A percentile compares a stretch with the other conserved stretches of the same genome.
These are phyloP conservation scores for Aelia acuminata DNA, from an alignment of 2,888 invertebrate species.

Conservation along the genomic window DNA sequence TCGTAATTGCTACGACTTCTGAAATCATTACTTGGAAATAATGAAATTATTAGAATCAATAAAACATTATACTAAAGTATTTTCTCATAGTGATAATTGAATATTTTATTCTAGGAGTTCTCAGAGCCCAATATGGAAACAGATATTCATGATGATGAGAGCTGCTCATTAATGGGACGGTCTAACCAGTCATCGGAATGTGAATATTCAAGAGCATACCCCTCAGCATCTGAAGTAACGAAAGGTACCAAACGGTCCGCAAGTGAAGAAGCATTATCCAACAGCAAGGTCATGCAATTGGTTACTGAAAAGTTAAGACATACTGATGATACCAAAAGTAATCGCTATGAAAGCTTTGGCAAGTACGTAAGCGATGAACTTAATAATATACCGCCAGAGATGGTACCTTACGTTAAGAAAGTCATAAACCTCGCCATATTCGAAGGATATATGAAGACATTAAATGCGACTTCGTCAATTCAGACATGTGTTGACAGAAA, in stretches of 20 bases:
- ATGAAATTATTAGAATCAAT: too few species aligned
- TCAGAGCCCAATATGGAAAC: neutral
- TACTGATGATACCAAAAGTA: neutral
- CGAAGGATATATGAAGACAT: constrained; percentile 42
- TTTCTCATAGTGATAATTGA: neutral
- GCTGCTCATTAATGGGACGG: neutral
- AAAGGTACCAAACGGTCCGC: neutral
- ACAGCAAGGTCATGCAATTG: neutral
- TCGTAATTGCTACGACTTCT: too few species aligned
- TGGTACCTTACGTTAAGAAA: constrained; percentile 50
- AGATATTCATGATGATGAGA: neutral
- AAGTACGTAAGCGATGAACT: constrained; percentile 38
- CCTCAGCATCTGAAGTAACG: neutral
- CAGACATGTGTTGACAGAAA: too few species aligned
- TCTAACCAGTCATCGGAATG: neutral
- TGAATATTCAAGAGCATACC: neutral
- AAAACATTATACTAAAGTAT: too few species aligned
- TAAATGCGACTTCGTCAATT: constrained; percentile 38
- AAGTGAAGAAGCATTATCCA: neutral
- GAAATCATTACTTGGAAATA: too few species aligned
- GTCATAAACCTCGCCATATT: constrained; percentile 50
- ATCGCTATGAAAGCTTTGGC: constrained; percentile 3
- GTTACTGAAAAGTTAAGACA: neutral
- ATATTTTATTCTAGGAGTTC: neutral
- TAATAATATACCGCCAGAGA: constrained; percentile 36